A percentile compares a stretch with the other conserved stretches of the same genome.
Conservation (phyloP, 2,113 vertebrate genomes). For the Poeciliopsis turrubarensis region DNA sequence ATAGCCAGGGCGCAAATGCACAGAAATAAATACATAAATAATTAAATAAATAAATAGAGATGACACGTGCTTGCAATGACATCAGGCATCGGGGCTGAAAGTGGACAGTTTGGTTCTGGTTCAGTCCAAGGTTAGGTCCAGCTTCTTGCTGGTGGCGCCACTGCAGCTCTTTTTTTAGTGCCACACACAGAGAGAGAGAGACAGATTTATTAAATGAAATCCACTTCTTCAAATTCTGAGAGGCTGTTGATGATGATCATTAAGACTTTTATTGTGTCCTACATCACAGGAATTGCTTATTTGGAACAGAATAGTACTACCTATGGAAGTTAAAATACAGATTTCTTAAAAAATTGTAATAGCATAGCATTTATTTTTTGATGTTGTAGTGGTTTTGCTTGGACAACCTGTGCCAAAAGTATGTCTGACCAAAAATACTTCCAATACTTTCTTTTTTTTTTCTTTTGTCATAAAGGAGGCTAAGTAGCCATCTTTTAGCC, state of each 20-base stretch:
- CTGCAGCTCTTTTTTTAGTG: conserved; percentile 26
- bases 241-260: not conserved
- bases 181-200: not conserved
- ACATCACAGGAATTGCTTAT: not conserved
- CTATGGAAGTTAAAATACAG: not conserved
- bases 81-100: conserved; percentile 32
- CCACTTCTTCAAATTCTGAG: not conserved
- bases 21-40: too few species aligned
- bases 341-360: not conserved
- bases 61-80: conserved; percentile 2
- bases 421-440: too few species aligned
- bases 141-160: conserved; percentile 26
- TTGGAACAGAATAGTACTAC: not conserved
- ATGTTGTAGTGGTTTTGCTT: not conserved
- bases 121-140: conserved; percentile 33
- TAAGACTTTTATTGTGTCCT: not conserved
- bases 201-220: not conserved
- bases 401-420: not conserved
- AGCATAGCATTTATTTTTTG: not conserved
- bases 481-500: not conserved
- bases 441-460: not conserved
- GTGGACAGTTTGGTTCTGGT: conserved; percentile 29
- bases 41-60: not conserved
- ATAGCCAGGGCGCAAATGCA: conserved; percentile 1
- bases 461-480: not conserved